These are phyloP conservation scores for Erinaceus europaeus DNA, from an alignment of 2,113 vertebrate genomes.

Conservation along the genomic window DNA sequence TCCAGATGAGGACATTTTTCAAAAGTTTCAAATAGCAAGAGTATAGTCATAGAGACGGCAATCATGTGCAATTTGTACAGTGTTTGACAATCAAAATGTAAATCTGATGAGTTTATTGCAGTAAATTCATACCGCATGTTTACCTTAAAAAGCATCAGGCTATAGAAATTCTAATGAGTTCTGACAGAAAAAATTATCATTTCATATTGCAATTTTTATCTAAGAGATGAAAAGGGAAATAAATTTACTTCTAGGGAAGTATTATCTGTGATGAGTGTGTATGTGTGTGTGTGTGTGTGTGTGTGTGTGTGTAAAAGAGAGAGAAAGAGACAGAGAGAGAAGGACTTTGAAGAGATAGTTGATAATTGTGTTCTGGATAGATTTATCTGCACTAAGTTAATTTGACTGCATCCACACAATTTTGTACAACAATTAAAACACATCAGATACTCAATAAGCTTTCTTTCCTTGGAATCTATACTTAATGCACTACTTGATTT, in stretches of 20 bases:
- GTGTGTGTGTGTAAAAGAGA: too few species aligned
- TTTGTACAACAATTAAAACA: slow-evolving; percentile 55
- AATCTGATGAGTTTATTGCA: slow-evolving; percentile 68
- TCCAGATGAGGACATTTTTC: slow-evolving; percentile 79
- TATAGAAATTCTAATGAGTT: slow-evolving; percentile 64
- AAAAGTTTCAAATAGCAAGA: slow-evolving; percentile 77
- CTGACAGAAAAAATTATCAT: slow-evolving; percentile 70
- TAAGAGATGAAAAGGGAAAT: slow-evolving; percentile 52
- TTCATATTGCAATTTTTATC: slow-evolving; percentile 67
- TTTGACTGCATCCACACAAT: slow-evolving; percentile 31
- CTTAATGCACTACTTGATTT: neutral
- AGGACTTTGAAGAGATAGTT: slow-evolving; percentile 43
- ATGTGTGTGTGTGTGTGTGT: too few species aligned
- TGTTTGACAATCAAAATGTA: slow-evolving; percentile 77
- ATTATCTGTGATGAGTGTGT: slow-evolving; percentile 53
- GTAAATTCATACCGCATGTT: slow-evolving; percentile 62
- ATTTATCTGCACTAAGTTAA: slow-evolving; percentile 66
- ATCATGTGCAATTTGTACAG: slow-evolving; percentile 78
- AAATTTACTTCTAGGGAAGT: slow-evolving; percentile 58
- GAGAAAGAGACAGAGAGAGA: too few species aligned
- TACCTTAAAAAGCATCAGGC: slow-evolving; percentile 71
- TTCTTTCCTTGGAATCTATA: neutral
- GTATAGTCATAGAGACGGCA: slow-evolving; percentile 70
- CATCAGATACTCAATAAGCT: slow-evolving; percentile 29
- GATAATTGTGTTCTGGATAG: slow-evolving; percentile 59